Base-by-base conservation (phyloP, 2,113 vertebrate species). In the Pristiophorus japonicus region DNA sequence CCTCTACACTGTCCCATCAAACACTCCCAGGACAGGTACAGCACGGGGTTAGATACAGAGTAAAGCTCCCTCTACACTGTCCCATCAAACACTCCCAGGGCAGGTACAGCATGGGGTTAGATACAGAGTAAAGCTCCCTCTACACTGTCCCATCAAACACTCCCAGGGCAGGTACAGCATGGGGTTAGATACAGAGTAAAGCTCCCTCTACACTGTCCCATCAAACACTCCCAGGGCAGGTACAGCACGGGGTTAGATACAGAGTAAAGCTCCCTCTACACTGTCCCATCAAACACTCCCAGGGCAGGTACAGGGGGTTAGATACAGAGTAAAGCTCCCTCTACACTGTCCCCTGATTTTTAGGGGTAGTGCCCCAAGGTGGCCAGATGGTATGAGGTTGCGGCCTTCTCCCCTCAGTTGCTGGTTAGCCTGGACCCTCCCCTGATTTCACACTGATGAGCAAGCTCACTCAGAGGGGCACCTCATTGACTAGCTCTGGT, bases 361-460 rank as follows among this genome's bases (percentile, higher is more conserved):
- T 87, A 91, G 95, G 97, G 97, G 96, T 96, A 97, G 96, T 92
- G 59, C 51, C 47, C 78, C 1, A 34, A 47, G 42, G 45, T 20
- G 20, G 42, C 22, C 7, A 96, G 95, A 95, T 96, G 22, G 30
- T 88, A 91, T 95, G 95, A 51, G 67, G 95, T 90, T 73, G 47
- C 34, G 91, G 78, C 94, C 16, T 34, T 4, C 65, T 10, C 87
- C 7, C 22, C 51, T 59, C 45, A 38, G 45, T n/a, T 81, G 14
- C 65, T 10, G 18, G 42, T 62, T 47, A 55, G 3, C 47, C 42
- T 73, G 45, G 0, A 22, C 1, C 38, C 34, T 95, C 95, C 65
- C 70, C 88, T 85, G 95, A 95, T 96, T 93, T 95, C 87, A 95
- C 95, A 70, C 73, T 70, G 78, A 42, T 92, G 94, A 73, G 7